phyloP scores from a whole-genome alignment of 2,888 invertebrate species.

The Schizotus pectinicornis region DNA sequence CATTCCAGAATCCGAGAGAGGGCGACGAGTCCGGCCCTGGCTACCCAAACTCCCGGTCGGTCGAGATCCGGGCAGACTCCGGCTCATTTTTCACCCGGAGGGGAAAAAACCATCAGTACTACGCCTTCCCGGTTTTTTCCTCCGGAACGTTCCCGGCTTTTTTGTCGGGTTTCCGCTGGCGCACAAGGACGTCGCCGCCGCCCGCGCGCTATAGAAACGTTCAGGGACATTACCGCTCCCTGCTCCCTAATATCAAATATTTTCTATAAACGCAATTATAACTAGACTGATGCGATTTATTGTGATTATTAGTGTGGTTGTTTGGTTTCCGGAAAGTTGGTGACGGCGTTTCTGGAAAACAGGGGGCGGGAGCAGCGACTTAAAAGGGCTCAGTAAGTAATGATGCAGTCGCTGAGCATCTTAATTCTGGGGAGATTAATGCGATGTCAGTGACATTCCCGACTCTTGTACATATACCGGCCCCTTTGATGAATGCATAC shows the following conservation, averaged over 20 bases:
- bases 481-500: constrained; percentile 22
- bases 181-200: no score
- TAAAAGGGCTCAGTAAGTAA: constrained; percentile 12
- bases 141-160: constrained; percentile 46
- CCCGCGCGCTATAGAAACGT: no score
- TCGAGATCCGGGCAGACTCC: constrained; percentile 46
- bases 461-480: constrained; percentile 25
- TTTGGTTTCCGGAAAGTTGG: background rate
- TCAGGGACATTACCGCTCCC: constrained; percentile 47
- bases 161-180: constrained; percentile 27
- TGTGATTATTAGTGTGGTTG: no score
- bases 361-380: background rate
- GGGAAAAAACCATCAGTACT: constrained; percentile 51
- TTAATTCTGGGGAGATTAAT: constrained; percentile 32
- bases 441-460: constrained; percentile 31
- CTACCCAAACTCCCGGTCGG: no score
- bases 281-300: no score
- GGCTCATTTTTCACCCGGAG: constrained; percentile 53
- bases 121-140: constrained; percentile 52
- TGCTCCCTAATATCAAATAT: no score
- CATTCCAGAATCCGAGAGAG: no score
- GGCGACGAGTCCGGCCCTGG: constrained; percentile 43
- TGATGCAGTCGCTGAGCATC: constrained; percentile 31
- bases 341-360: background rate
- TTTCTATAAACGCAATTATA: constrained; percentile 17